A percentile compares a stretch with the other conserved stretches of the same genome.
Conservation (phyloP, 2,113 vertebrate species). For the Cynopterus brachyotis region DNA sequence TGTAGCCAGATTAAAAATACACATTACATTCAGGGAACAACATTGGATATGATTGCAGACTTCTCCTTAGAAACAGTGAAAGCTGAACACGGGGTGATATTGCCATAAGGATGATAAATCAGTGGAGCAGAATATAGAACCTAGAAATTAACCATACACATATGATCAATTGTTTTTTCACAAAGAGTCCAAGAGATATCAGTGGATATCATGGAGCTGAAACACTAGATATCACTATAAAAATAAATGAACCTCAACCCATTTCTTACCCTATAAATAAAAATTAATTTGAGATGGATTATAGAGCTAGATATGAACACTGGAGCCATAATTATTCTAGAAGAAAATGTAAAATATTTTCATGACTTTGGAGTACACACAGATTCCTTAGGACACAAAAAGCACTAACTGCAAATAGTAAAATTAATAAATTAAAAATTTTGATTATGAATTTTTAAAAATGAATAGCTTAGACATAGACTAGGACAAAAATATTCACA, state of each 20-base stretch:
- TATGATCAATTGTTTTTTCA: not conserved
- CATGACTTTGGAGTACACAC: not conserved
- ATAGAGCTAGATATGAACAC: not conserved
- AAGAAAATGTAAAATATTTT: conserved; percentile 5
- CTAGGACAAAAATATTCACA: not conserved
- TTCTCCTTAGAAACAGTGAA: not conserved
- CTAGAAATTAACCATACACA: not conserved
- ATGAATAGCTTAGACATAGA: not conserved
- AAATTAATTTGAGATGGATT: not conserved
- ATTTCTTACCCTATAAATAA: not conserved
- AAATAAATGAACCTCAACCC: not conserved
- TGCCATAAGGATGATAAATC: not conserved
- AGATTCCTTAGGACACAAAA: not conserved
- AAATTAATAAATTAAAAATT: not conserved
- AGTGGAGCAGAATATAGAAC: not conserved
- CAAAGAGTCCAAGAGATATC: not conserved
- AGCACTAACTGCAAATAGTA: not conserved
- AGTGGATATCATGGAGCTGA: not conserved
- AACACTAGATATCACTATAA: not conserved
- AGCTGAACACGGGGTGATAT: not conserved
- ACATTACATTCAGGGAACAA: not conserved
- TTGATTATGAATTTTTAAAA: not conserved
- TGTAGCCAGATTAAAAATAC: not conserved
- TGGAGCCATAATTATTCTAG: not conserved
- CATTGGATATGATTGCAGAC: not conserved